Evolutionary conservation across 2,113 vertebrate genomes (phyloP).

Genomic region (Gavialis gangeticus): DNA sequence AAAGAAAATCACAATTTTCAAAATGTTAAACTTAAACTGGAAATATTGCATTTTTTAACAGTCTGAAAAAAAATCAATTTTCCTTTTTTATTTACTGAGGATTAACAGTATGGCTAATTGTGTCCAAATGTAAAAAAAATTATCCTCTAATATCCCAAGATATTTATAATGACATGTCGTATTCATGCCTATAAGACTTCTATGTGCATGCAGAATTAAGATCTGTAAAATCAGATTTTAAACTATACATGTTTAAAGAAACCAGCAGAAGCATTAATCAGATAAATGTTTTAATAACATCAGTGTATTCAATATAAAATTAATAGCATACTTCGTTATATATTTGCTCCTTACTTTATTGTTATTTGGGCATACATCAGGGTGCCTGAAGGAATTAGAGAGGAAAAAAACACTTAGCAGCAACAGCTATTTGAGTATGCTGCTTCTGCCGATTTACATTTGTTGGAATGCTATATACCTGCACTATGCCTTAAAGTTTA

Average conservation of each 20-base stretch:
- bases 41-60: neutral
- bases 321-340: neutral
- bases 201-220: neutral
- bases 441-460: neutral
- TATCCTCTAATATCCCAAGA: neutral
- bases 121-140: neutral
- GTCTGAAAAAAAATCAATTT: neutral
- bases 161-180: neutral
- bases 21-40: neutral
- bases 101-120: neutral
- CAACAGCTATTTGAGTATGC: neutral
- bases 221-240: neutral
- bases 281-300: accelerated
- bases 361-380: neutral
- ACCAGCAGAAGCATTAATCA: neutral
- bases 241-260: neutral
- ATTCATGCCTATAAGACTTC: neutral
- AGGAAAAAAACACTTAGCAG: neutral
- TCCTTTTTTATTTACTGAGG: neutral
- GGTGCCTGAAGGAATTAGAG: neutral
- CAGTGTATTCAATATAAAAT: neutral
- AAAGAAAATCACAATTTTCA: neutral
- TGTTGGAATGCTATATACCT: neutral
- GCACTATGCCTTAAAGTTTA: neutral
- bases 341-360: neutral